Conservation (phyloP, 2,797 vertebrate species). For the Astyanax mexicanus region DNA sequence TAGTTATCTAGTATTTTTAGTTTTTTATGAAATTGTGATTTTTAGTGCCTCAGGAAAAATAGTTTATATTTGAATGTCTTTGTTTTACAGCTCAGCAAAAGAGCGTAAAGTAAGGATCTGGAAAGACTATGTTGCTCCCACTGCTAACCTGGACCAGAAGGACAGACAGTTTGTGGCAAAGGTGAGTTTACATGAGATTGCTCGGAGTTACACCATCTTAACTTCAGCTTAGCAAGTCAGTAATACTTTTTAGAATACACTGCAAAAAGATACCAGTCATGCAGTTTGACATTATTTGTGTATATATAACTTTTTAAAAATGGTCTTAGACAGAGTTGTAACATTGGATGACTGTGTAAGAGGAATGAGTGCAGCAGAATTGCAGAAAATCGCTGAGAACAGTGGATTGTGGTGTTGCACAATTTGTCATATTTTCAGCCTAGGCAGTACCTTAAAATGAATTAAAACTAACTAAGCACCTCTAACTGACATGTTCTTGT, state of each 20-base stretch:
- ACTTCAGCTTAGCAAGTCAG: not conserved
- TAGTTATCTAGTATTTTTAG: no score
- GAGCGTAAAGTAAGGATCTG: constrained; percentile 94
- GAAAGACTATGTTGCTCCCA: constrained; percentile 97
- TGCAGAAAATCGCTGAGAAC: not conserved
- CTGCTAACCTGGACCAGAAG: constrained; percentile 96
- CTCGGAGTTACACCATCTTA: not conserved
- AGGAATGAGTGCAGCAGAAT: not conserved
- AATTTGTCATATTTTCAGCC: no score
- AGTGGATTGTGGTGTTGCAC: no score
- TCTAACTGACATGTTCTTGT: no score
- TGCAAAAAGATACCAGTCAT: not conserved
- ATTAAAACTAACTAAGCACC: no score
- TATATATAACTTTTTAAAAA: no score
- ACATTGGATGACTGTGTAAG: no score
- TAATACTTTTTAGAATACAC: not conserved
- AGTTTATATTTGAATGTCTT: constrained; percentile 3
- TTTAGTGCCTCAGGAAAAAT: not conserved
- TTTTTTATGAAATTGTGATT: not conserved
- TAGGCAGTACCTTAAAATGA: no score
- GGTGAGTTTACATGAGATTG: constrained; percentile 71
- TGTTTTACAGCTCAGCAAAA: constrained; percentile 87
- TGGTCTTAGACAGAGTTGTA: no score
- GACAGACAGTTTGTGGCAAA: constrained; percentile 97
- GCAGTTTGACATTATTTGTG: no score